Conservation (phyloP, 2,888 invertebrate species). For the Pseudoips prasinana region DNA sequence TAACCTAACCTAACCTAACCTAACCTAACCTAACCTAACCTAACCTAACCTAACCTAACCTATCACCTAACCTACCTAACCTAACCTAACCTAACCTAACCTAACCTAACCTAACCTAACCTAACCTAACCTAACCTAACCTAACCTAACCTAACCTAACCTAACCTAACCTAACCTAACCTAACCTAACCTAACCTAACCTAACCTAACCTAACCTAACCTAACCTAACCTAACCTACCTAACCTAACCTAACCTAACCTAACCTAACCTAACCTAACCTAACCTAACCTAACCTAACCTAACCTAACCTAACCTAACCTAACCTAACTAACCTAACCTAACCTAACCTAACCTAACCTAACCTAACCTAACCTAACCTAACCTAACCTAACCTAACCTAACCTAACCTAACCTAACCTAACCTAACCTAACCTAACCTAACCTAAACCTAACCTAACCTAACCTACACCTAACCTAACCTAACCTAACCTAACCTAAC, state of each 20-base stretch:
- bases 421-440: slow-evolving; percentile 11
- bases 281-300: slow-evolving; percentile 16
- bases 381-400: slow-evolving; percentile 11
- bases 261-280: slow-evolving; percentile 13
- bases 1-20: slow-evolving; percentile 13
- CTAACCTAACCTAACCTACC: slow-evolving; percentile 16
- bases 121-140: slow-evolving; percentile 16
- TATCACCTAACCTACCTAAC: slow-evolving; percentile 16
- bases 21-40: slow-evolving; percentile 17
- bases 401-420: slow-evolving; percentile 11
- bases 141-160: slow-evolving; percentile 15
- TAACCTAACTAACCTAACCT: slow-evolving; percentile 10
- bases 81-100: slow-evolving; percentile 13
- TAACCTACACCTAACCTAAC: slow-evolving; percentile 12
- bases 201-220: slow-evolving; percentile 17
- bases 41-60: slow-evolving; percentile 16
- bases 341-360: slow-evolving; percentile 10
- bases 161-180: slow-evolving; percentile 16
- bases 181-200: slow-evolving; percentile 15
- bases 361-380: slow-evolving; percentile 14
- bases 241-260: slow-evolving; percentile 13
- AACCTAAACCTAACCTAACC: slow-evolving; percentile 12
- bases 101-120: slow-evolving; percentile 12
- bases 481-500: slow-evolving; percentile 12
- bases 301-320: slow-evolving; percentile 10